These are phyloP conservation scores for Dermolepida albohirtum DNA, from an alignment of 2,888 invertebrate genomes.

Conservation along the genomic window DNA sequence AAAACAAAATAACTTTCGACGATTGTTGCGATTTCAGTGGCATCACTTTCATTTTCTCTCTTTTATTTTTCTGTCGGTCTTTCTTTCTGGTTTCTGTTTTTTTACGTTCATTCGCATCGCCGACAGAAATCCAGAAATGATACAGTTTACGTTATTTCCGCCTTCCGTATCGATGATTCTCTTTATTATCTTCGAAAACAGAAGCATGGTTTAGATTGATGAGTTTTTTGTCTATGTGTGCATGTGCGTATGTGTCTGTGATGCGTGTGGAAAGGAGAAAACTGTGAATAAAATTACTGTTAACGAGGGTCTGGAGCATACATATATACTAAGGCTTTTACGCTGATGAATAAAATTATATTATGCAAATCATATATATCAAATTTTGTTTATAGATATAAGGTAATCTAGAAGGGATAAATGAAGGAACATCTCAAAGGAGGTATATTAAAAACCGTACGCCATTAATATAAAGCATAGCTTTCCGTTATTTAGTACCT, in stretches of 20 bases:
- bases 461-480: too few species aligned
- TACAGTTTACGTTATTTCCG: slow-evolving; percentile 35
- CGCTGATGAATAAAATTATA: slow-evolving; percentile 27
- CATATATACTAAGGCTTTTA: slow-evolving; percentile 24
- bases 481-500: too few species aligned
- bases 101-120: slow-evolving; percentile 21
- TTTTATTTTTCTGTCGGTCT: not conserved
- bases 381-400: slow-evolving; percentile 1
- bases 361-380: slow-evolving; percentile 10
- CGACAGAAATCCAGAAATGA: slow-evolving; percentile 27
- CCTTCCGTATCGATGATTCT: slow-evolving; percentile 30
- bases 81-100: not conserved
- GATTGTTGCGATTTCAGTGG: slow-evolving; percentile 13
- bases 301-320: slow-evolving; percentile 1
- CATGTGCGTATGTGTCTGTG: not conserved
- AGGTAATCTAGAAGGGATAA: not conserved
- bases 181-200: slow-evolving; percentile 34
- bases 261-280: slow-evolving; percentile 9
- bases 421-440: not conserved
- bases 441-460: too few species aligned
- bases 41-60: slow-evolving; percentile 6
- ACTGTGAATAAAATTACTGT: slow-evolving; percentile 12
- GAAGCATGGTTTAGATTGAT: slow-evolving; percentile 30
- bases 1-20: slow-evolving; percentile 25
- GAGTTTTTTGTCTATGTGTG: slow-evolving; percentile 17